Evolutionary conservation across 2,797 vertebrate genomes (phyloP), one percentile per base, ranked within the genome.

Genomic region (Kryptopterus vitreolus): DNA sequence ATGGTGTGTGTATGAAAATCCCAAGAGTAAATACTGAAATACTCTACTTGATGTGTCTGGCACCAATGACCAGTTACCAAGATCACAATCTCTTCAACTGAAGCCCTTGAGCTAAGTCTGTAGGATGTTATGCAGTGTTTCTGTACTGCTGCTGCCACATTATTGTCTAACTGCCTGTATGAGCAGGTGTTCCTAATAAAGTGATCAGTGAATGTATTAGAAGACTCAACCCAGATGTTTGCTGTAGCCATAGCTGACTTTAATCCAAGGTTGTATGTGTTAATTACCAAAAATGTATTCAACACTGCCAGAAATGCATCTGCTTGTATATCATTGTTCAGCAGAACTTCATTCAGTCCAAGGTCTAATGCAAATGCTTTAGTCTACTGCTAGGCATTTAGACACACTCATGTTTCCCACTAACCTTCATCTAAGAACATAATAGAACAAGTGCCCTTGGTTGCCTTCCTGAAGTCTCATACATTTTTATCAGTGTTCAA

Each of bases 401-500:
- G 31, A 75, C 63, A 35, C 43, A 24, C 12, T 65, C 35, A n/a
- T 22, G 10, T 46, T 43, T 68, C 62, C 69, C 66, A 31, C 26
- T 62, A 48, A 59, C 57, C 57, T 70, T 43, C 59, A 55, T 66
- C 16, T 76, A 50, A 65, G 48, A 79, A 79, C 66, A 74, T 59
- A 62, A 70, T 58, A 61, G 50, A 46, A 24, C 22, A 68, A 68
- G 22, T 73, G 65, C 50, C 57, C 78, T 78, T 46, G 13, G 22
- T 52, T 65, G 69, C 74, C 50, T 65, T 86, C 89, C 81, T n/a
- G 38, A 62, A 77, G 59, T 77, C 69, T 74, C 55, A 29, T 65
- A 29, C 88, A 88, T 91, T 88, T 87, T 88, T 87, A 89, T 89
- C 87, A 77, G 76, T 80, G 85, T 91, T 95, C 91, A 92, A 89